phyloP scores from a whole-genome alignment of 1,140 invertebrate genomes.

The Pseudomyrmex dendroicus region DNA sequence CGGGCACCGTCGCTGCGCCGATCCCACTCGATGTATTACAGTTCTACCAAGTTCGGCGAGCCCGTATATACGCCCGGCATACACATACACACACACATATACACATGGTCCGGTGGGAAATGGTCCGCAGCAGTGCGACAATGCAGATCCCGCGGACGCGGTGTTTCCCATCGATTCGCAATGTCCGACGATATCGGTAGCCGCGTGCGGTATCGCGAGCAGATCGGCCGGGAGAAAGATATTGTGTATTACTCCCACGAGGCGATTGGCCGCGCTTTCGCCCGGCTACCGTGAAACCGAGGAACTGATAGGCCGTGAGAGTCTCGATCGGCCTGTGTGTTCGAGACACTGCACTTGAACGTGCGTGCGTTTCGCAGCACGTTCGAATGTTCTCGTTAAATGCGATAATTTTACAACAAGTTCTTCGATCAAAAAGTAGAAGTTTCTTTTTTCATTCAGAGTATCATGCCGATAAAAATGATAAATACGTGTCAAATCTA shows the following conservation, averaged over 20 bases:
- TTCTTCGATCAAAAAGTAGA: not conserved
- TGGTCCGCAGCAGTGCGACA: constrained; percentile 26
- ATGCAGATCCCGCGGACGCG: constrained; percentile 52
- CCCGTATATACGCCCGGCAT: not conserved
- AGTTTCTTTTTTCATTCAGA: not conserved
- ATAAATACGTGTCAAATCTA: too few relatives aligned
- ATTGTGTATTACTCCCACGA: constrained; percentile 55
- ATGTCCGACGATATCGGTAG: constrained; percentile 60
- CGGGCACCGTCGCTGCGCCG: not conserved
- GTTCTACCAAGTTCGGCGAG: not conserved
- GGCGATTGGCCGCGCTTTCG: constrained; percentile 52
- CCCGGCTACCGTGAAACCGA: not conserved
- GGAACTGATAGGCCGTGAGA: constrained; percentile 34
- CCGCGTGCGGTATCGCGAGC: constrained; percentile 41
- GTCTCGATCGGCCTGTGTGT: not conserved
- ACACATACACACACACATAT: not conserved
- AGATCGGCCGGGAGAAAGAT: constrained; percentile 64
- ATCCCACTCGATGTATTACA: not conserved
- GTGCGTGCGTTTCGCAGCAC: too few relatives aligned
- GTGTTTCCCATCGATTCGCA: constrained; percentile 63
- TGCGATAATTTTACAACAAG: not conserved
- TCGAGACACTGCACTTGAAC: not conserved
- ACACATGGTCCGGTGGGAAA: constrained; percentile 49
- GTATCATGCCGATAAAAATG: too few relatives aligned
- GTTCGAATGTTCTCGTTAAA: not conserved